Evolutionary conservation across 2,113 vertebrate species (phyloP).

Genomic region (Cyanocitta stelleri): DNA sequence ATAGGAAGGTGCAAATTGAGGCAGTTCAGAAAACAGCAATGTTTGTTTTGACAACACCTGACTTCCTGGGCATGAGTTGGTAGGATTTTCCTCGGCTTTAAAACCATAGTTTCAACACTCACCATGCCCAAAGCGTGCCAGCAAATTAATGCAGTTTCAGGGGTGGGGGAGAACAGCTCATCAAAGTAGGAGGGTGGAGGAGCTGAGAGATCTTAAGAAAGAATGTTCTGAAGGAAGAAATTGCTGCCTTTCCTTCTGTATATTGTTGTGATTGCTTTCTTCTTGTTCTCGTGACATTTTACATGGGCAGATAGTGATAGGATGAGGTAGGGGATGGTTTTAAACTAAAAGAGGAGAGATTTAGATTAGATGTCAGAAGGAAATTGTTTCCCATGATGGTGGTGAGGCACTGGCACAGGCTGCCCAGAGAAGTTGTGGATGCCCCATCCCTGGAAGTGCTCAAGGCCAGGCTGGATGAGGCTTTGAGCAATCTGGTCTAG

Average conservation of each 20-base stretch:
- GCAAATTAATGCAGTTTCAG: neutral
- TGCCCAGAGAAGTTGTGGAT: neutral
- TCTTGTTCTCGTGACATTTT: neutral
- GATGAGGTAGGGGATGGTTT: neutral
- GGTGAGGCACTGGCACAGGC: neutral
- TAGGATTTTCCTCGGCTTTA: neutral
- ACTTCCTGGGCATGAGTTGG: neutral
- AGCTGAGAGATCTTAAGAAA: neutral
- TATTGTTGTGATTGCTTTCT: neutral
- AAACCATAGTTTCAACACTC: neutral
- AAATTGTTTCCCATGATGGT: neutral
- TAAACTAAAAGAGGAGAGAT: neutral
- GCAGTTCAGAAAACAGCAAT: neutral
- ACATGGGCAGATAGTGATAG: neutral
- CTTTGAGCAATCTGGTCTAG: neutral
- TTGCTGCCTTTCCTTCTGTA: neutral
- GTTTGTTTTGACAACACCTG: conserved; percentile 20
- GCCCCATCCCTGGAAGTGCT: neutral
- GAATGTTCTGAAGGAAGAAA: neutral
- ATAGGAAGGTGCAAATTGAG: neutral
- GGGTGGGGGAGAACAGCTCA: neutral
- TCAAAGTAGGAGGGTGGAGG: neutral
- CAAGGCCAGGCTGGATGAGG: neutral
- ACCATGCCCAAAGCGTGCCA: neutral
- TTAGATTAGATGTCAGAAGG: neutral